Evolutionary conservation across 1,140 invertebrate genomes (phyloP).

Genomic region (Drosophila albomicans): DNA sequence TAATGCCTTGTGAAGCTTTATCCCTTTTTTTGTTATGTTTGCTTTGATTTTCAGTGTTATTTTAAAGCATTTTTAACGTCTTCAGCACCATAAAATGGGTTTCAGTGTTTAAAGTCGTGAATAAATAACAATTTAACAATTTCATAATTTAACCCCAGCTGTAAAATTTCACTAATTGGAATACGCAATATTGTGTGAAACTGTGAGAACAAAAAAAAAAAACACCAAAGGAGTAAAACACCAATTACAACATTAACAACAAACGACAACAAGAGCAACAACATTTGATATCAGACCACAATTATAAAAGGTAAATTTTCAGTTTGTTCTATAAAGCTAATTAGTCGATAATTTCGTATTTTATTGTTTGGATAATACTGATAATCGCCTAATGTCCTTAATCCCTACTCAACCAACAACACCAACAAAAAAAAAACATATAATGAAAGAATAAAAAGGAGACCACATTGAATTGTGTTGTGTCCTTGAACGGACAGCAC

Average conservation of each 20-base stretch:
- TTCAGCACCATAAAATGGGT: slow-evolving; percentile 5
- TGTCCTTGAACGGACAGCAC: slow-evolving; percentile 11
- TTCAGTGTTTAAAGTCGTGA: slow-evolving; percentile 25
- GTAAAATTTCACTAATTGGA: slow-evolving; percentile 13
- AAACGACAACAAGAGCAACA: slow-evolving; percentile 1
- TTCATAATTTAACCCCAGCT: slow-evolving; percentile 4
- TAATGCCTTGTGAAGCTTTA: slow-evolving; percentile 5
- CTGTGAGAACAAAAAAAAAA: neutral
- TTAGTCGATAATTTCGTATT: slow-evolving; percentile 64
- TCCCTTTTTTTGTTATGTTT: slow-evolving; percentile 37
- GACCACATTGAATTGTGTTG: slow-evolving; percentile 49
- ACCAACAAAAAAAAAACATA: slow-evolving; percentile 9
- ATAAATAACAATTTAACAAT: slow-evolving; percentile 32
- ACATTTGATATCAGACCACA: neutral
- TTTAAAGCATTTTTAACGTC: slow-evolving; percentile 12
- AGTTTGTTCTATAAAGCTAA: slow-evolving; percentile 58
- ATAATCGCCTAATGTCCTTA: slow-evolving; percentile 61
- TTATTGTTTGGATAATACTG: slow-evolving; percentile 62
- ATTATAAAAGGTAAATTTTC: slow-evolving; percentile 53
- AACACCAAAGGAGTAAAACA: slow-evolving; percentile 21
- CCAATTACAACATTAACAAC: neutral
- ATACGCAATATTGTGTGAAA: slow-evolving; percentile 17
- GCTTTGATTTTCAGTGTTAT: slow-evolving; percentile 39
- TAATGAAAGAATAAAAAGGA: neutral
- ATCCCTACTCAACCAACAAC: neutral